These are phyloP conservation scores for Perizoma flavofasciatum DNA, from an alignment of 2,888 invertebrate species.

Conservation along the genomic window DNA sequence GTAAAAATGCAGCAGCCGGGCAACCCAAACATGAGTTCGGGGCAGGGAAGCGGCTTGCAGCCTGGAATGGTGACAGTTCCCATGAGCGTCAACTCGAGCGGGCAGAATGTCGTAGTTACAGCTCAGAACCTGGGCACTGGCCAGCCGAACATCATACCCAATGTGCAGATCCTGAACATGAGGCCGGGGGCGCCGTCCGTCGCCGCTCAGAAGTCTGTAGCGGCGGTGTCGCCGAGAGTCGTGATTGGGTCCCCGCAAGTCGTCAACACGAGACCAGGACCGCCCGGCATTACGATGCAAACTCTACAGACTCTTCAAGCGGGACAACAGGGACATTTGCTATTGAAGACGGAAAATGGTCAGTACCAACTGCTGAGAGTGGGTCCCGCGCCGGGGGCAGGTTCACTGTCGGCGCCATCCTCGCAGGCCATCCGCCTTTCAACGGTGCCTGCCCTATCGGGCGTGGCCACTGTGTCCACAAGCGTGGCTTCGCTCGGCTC, in stretches of 20 bases:
- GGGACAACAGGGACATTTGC: conserved; percentile 93
- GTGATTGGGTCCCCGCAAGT: conserved; percentile 93
- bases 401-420: conserved; percentile 83
- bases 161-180: conserved; percentile 93
- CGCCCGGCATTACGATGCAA: conserved; percentile 94
- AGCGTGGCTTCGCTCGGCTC: conserved; percentile 65
- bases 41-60: conserved; percentile 57
- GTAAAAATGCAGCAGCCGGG: conserved; percentile 26
- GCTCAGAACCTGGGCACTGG: conserved; percentile 85
- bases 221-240: conserved; percentile 91
- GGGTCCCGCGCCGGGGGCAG: conserved; percentile 87
- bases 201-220: conserved; percentile 89
- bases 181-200: conserved; percentile 91
- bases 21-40: conserved; percentile 19
- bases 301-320: conserved; percentile 93
- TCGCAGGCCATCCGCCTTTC: conserved; percentile 92
- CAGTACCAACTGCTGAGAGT: conserved; percentile 96
- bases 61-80: conserved; percentile 86
- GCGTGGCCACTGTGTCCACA: conserved; percentile 73
- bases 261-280: conserved; percentile 94
- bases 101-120: conserved; percentile 81
- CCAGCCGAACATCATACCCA: conserved; percentile 87
- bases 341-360: conserved; percentile 98
- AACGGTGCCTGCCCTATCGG: conserved; percentile 85
- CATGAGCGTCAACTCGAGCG: conserved; percentile 85